phyloP scores from a whole-genome alignment of 2,113 vertebrate species.

The Sapayoa aenigma region DNA sequence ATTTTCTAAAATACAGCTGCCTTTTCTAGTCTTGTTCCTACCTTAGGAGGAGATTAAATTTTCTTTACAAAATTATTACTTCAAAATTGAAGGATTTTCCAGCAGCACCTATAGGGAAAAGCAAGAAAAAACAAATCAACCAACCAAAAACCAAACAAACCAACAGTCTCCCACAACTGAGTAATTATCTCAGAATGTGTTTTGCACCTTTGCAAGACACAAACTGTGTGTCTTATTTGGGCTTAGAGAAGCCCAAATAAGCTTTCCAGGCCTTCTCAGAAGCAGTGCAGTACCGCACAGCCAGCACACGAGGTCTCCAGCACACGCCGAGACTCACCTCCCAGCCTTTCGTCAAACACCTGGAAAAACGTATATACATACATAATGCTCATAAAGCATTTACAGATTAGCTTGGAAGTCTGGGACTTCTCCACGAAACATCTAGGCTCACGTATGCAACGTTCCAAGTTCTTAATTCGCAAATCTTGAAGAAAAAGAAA shows the following conservation, averaged over 20 bases:
- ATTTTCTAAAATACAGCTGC: not conserved
- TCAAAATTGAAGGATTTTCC: not conserved
- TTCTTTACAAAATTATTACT: not conserved
- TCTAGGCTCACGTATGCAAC: not conserved
- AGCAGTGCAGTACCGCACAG: not conserved
- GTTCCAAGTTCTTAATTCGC: not conserved
- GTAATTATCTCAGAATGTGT: not conserved
- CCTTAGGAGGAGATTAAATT: not conserved
- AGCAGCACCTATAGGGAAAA: not conserved
- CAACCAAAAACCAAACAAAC: not conserved
- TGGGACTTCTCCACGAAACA: not conserved
- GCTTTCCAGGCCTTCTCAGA: not conserved
- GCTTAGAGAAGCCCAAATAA: rapidly evolving
- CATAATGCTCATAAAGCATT: not conserved
- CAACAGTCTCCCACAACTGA: not conserved
- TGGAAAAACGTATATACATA: not conserved
- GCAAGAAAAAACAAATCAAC: too few relatives aligned
- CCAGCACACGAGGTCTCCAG: conserved; percentile 45
- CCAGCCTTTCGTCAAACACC: not conserved
- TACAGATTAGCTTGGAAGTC: not conserved
- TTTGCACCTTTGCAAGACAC: not conserved
- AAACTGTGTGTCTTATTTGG: too few relatives aligned
- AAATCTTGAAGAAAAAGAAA: not conserved
- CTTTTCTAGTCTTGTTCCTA: not conserved
- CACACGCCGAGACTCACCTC: not conserved